Percentiles rank a stretch among this genome's conserved stretches.
Evolutionary conservation across 2,888 invertebrate genomes (phyloP).

Genomic region (Pachydiplax longipennis): DNA sequence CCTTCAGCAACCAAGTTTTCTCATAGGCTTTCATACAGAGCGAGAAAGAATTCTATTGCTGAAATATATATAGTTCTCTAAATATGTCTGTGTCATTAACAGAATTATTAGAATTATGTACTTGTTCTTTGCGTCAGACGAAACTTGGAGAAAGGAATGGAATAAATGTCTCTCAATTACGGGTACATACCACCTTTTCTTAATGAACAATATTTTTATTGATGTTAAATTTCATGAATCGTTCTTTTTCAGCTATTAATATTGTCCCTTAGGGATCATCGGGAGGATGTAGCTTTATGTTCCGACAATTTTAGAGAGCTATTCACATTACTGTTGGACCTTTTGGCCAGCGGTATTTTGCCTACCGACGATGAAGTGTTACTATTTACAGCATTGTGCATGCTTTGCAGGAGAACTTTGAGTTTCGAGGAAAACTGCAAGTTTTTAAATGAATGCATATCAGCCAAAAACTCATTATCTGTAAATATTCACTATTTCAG

Average conservation of each 20-base stretch:
- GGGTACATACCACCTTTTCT: not conserved
- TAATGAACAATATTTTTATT: not conserved
- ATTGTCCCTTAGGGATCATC: not conserved
- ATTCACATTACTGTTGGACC: not conserved
- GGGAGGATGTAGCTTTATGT: not conserved
- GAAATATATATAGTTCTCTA: not conserved
- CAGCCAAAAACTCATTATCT: not conserved
- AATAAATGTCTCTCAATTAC: not conserved
- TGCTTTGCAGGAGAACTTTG: not conserved
- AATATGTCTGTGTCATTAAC: not conserved
- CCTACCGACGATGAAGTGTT: slow-evolving; percentile 46
- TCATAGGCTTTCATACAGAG: too few relatives aligned
- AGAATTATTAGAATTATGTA: not conserved
- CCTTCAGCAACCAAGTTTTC: too few relatives aligned
- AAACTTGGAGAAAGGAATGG: not conserved
- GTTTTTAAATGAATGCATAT: slow-evolving; percentile 15
- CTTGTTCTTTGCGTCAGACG: not conserved
- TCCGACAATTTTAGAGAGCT: not conserved
- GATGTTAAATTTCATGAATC: not conserved
- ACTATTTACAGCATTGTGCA: slow-evolving; percentile 46
- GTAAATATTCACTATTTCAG: not conserved
- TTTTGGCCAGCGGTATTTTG: slow-evolving; percentile 13
- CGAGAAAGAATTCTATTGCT: too few relatives aligned
- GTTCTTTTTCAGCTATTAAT: not conserved
- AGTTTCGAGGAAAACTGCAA: not conserved